Evolutionary conservation across 2,113 vertebrate species (phyloP).

Genomic region (Barbus barbus): DNA sequence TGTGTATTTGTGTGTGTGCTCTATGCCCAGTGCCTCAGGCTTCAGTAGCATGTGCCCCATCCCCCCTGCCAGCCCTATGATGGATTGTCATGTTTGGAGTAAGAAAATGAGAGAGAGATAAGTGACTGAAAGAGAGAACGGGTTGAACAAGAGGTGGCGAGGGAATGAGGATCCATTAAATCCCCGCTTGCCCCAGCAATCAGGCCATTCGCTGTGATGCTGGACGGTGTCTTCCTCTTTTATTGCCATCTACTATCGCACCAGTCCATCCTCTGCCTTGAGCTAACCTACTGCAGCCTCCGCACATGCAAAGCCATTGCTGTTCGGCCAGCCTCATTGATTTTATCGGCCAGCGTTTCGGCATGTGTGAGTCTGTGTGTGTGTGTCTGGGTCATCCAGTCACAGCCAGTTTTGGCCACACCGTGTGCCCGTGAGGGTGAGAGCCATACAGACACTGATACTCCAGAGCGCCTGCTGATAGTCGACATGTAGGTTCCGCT

Average conservation of each 20-base stretch:
- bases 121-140: background rate
- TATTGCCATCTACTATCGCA: conserved; percentile 1
- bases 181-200: background rate
- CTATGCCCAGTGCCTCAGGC: conserved; percentile 7
- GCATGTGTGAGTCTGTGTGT: conserved; percentile 21
- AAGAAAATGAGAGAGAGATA: background rate
- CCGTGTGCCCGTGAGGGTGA: background rate
- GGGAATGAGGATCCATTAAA: background rate
- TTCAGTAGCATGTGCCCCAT: conserved; percentile 7
- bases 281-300: conserved; percentile 23
- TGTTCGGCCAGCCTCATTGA: conserved; percentile 69
- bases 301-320: conserved; percentile 30
- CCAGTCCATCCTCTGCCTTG: conserved; percentile 18
- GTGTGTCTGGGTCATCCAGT: conserved; percentile 48
- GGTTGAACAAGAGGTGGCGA: background rate
- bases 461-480: conserved; percentile 6
- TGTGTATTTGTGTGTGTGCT: conserved; percentile 16
- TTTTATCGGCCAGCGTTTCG: conserved; percentile 63
- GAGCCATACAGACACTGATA: conserved; percentile 28
- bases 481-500: conserved; percentile 1
- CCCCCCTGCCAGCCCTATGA: conserved; percentile 9
- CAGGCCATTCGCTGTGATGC: background rate
- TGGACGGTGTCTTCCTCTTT: background rate
- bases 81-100: conserved; percentile 14
- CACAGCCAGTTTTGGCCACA: conserved; percentile 65